Conservation (phyloP, 2,797 vertebrate species). For the Betta splendens region DNA sequence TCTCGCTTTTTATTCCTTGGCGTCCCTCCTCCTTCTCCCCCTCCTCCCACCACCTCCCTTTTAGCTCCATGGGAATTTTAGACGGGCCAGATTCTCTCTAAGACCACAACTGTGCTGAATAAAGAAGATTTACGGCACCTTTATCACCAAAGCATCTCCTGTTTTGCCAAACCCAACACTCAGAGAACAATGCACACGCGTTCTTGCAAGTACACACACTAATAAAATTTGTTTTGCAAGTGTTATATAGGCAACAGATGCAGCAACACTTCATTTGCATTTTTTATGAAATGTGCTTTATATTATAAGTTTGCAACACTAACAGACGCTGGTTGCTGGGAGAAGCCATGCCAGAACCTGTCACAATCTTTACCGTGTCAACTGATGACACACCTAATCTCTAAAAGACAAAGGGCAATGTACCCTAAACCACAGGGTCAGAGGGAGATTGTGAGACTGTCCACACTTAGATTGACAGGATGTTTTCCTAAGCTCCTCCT, state of each 20-base stretch:
- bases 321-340: background rate
- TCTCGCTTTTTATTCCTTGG: conserved; percentile 6
- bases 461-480: background rate
- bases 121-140: conserved; percentile 74
- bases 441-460: background rate
- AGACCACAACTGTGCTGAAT: conserved; percentile 68
- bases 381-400: conserved; percentile 28
- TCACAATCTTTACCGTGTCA: background rate
- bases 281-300: background rate
- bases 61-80: conserved; percentile 78
- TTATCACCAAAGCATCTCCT: conserved; percentile 60
- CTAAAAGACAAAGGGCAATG: conserved; percentile 53
- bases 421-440: conserved; percentile 33
- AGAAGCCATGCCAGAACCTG: conserved; percentile 9
- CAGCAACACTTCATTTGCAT: background rate
- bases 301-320: background rate
- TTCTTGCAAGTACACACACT: background rate
- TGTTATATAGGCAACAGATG: background rate
- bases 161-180: conserved; percentile 63
- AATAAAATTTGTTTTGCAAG: background rate
- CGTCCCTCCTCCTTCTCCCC: conserved; percentile 18
- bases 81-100: conserved; percentile 66
- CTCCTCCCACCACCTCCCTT: conserved; percentile 17
- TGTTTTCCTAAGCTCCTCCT: background rate
- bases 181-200: conserved; percentile 21